Conservation (phyloP, 2,888 invertebrate genomes). For the Drosophila falleni region DNA sequence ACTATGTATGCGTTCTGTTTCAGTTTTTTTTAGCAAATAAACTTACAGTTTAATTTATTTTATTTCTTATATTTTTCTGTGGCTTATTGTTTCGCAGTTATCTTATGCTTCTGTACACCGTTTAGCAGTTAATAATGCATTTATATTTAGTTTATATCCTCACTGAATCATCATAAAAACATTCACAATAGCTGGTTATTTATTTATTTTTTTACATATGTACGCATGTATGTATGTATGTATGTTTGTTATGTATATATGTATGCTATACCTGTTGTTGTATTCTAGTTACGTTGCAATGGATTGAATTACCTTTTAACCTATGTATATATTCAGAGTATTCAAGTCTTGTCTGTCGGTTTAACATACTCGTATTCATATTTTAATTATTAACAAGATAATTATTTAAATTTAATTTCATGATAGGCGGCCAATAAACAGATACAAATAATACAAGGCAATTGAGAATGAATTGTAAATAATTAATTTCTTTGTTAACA, state of each 20-base stretch:
- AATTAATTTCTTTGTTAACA: slow-evolving; percentile 55
- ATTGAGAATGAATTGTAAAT: slow-evolving; percentile 37
- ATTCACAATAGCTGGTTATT: slow-evolving; percentile 63
- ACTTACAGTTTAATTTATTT: slow-evolving; percentile 51
- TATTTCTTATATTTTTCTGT: slow-evolving; percentile 19
- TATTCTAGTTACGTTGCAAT: slow-evolving; percentile 49
- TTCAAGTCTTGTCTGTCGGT: slow-evolving; percentile 71
- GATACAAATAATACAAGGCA: slow-evolving; percentile 46
- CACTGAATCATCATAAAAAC: slow-evolving; percentile 60
- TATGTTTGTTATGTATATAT: slow-evolving; percentile 13
- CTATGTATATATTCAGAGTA: slow-evolving; percentile 46
- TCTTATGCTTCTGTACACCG: slow-evolving; percentile 44
- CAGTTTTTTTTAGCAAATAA: slow-evolving; percentile 53
- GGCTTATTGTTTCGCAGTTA: slow-evolving; percentile 38
- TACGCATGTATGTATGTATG: slow-evolving; percentile 32
- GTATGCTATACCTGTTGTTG: slow-evolving; percentile 33
- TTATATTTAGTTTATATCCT: slow-evolving; percentile 29
- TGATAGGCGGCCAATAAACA: slow-evolving; percentile 25
- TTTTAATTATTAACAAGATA: slow-evolving; percentile 50
- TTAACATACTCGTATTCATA: slow-evolving; percentile 16
- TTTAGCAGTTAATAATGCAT: slow-evolving; percentile 27
- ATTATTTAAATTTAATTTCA: slow-evolving; percentile 8
- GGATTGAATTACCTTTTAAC: slow-evolving; percentile 60
- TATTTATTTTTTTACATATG: slow-evolving; percentile 25
- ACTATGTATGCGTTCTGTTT: slow-evolving; percentile 46